Conservation (phyloP, 2,888 invertebrate genomes). For the Ferrisia virgata region DNA sequence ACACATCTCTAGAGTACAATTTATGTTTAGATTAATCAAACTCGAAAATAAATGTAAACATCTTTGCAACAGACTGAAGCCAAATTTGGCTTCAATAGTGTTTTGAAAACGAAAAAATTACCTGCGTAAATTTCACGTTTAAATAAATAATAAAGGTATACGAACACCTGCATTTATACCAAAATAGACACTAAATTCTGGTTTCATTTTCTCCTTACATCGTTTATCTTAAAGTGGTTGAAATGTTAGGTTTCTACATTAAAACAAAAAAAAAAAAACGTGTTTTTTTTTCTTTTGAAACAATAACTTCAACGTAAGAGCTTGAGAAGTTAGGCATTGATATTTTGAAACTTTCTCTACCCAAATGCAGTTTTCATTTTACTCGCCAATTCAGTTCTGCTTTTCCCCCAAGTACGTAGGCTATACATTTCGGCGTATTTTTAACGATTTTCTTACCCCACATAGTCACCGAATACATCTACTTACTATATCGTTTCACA, state of each 20-base stretch:
- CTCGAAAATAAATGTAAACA: neutral
- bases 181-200: neutral
- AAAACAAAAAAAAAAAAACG: too few species aligned
- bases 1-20: neutral
- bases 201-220: neutral
- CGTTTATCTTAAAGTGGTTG: too few species aligned
- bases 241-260: too few species aligned
- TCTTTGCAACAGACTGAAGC: neutral
- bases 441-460: conserved; percentile 29
- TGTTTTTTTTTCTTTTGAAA: too few species aligned
- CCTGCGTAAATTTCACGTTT: too few species aligned
- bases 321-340: neutral
- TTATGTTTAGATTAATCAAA: neutral
- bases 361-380: neutral
- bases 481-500: neutral
- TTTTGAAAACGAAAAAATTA: neutral
- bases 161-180: too few species aligned
- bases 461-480: neutral
- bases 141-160: too few species aligned
- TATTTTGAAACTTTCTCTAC: neutral
- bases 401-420: neutral
- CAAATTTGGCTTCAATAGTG: neutral
- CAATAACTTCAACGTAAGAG: neutral
- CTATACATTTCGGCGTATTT: neutral
- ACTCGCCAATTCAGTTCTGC: neutral